Evolutionary conservation across 2,888 invertebrate genomes (phyloP).

Genomic region (Pyrrhosoma nymphula): DNA sequence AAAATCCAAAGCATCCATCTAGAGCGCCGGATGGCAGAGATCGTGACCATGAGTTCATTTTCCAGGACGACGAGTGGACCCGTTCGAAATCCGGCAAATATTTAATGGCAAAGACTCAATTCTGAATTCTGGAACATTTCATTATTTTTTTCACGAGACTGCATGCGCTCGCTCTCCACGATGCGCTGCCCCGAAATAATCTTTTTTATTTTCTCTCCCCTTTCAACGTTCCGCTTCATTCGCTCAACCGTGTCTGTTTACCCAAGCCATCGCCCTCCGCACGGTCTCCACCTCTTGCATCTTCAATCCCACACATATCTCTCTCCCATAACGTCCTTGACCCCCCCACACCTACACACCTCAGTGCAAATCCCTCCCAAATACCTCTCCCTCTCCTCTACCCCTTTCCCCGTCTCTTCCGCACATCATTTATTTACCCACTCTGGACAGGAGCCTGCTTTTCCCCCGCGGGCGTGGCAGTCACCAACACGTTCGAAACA

Average conservation of each 20-base stretch:
- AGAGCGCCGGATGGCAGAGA: not conserved
- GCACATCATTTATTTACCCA: slow-evolving; percentile 12
- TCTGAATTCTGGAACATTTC: not conserved
- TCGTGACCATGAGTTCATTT: not conserved
- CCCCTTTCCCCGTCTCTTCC: not conserved
- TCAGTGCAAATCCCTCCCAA: not conserved
- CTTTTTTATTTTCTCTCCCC: not conserved
- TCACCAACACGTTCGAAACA: not conserved
- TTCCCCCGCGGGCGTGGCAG: not conserved
- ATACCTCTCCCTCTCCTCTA: not conserved
- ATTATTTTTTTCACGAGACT: not conserved
- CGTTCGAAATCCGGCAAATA: not conserved
- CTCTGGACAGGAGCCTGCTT: not conserved
- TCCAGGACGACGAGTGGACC: not conserved
- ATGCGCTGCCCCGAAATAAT: not conserved
- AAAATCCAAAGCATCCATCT: not conserved
- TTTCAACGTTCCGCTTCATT: not conserved
- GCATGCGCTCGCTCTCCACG: not conserved
- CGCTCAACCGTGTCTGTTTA: not conserved
- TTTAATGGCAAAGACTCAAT: not conserved
- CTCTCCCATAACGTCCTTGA: not conserved
- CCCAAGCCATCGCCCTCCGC: not conserved
- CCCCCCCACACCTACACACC: not conserved
- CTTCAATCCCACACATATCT: not conserved
- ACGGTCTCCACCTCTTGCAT: not conserved